phyloP scores from a whole-genome alignment of 2,113 vertebrate species.

The Ammospiza nelsoni region DNA sequence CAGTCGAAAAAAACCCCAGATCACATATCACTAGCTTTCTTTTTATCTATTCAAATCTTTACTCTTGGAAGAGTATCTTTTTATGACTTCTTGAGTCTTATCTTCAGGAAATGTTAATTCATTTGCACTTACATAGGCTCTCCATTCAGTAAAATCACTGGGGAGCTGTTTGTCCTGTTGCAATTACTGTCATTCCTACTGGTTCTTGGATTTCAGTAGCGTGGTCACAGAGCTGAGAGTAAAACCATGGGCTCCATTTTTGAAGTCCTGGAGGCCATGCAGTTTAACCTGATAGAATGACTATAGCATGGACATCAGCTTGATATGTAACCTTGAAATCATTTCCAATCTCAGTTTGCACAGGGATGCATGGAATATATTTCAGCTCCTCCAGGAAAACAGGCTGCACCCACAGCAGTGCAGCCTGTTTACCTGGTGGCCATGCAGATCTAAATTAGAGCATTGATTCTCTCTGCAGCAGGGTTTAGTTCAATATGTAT shows the following conservation, averaged over 20 bases:
- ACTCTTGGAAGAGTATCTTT: not conserved
- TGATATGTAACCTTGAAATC: not conserved
- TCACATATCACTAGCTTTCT: not conserved
- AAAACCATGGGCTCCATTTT: not conserved
- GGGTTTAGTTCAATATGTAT: not conserved
- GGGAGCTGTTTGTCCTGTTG: not conserved
- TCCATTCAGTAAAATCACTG: not conserved
- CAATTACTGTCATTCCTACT: not conserved
- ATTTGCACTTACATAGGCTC: not conserved
- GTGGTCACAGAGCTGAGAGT: not conserved
- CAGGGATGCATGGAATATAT: not conserved
- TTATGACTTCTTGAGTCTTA: not conserved
- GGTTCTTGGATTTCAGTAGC: rapidly evolving
- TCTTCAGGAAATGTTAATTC: not conserved
- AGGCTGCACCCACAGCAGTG: not conserved
- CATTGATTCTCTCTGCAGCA: not conserved
- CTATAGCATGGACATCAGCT: not conserved
- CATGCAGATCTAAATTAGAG: not conserved
- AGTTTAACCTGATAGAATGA: not conserved
- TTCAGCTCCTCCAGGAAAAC: not conserved
- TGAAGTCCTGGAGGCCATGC: not conserved
- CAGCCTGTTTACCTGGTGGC: not conserved
- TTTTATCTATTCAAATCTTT: not conserved
- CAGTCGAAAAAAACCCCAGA: rapidly evolving
- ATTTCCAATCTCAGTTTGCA: not conserved